phyloP scores from a whole-genome alignment of 2,113 vertebrate species.

The Callaeas wilsoni region DNA sequence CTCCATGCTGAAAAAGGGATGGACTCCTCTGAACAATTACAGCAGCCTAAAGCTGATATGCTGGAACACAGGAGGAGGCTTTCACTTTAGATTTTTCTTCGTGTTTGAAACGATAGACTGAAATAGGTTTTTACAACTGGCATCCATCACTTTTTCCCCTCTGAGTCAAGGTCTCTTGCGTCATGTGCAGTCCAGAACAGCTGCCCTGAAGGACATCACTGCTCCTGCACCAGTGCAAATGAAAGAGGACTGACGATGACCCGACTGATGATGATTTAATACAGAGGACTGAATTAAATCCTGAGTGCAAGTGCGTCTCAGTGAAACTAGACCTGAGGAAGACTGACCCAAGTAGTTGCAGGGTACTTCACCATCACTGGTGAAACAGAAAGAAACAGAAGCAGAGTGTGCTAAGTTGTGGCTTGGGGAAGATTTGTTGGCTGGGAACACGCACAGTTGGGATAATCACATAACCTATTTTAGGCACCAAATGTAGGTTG shows the following conservation, averaged over 20 bases:
- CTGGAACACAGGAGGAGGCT: background rate
- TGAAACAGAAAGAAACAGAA: background rate
- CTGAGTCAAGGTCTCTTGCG: background rate
- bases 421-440: background rate
- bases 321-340: background rate
- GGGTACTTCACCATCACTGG: background rate
- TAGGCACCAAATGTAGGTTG: background rate
- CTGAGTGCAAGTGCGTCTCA: background rate
- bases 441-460: background rate
- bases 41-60: background rate
- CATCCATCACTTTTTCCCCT: background rate
- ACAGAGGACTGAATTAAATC: background rate
- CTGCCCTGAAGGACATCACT: background rate
- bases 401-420: background rate
- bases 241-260: background rate
- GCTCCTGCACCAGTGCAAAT: background rate
- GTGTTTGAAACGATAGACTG: background rate
- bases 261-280: too few species aligned
- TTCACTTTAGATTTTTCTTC: background rate
- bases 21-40: background rate
- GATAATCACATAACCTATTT: background rate
- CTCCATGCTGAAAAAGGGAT: background rate
- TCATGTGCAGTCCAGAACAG: background rate
- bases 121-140: background rate
- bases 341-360: background rate